Evolutionary conservation across 2,113 vertebrate genomes (phyloP), one percentile per base, ranked within the genome.

Genomic region (Callipepla squamata): DNA sequence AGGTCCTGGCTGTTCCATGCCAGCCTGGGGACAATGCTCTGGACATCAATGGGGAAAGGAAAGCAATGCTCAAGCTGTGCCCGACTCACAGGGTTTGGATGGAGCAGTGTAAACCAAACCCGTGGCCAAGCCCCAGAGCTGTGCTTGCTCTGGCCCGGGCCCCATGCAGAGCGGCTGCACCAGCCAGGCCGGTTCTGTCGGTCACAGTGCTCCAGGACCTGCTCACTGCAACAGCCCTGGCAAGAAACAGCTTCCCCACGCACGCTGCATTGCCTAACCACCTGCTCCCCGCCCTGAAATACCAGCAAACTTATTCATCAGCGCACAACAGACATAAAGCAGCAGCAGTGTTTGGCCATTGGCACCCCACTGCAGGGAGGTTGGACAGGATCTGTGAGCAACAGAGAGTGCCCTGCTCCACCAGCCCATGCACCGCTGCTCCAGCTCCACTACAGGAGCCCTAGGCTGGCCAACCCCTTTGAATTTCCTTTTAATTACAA

Each of bases 161-260:
- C 87, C 82, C 92, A 81, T 18, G 1, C 72, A 3, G 91, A 82
- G 89, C 21, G 1, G 84, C 87, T 5, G 2, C 87, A 91, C 87
- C 45, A 7, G 93, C 91, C 51, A 0, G 30, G 90, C 87, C 44
- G 91, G 87, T 45, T 83, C 85, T 73, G 70, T 32, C 40, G 7
- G 88, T 68, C 25, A 25, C 3, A 2, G n/a, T 38, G 5, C 84
- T 28, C 69, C 32, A 36, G 84, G 90, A 89, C 74, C 42, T 58
- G 32, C 42, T 21, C 15, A 11, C 77, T 51, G 91, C 69, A 72
- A 21, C 47, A 68, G 70, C 85, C 81, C 67, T 14, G 65, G 85
- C 79, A 77, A 67, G 70, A 89, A 96, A 87, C 85, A 83, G 88
- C 90, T 94, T 83, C 90, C 94, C 73, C 82, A 69, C 70, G 93